Base-by-base conservation (phyloP, 2,888 invertebrate genomes). In the Scaptomyza cyrtandrae region DNA sequence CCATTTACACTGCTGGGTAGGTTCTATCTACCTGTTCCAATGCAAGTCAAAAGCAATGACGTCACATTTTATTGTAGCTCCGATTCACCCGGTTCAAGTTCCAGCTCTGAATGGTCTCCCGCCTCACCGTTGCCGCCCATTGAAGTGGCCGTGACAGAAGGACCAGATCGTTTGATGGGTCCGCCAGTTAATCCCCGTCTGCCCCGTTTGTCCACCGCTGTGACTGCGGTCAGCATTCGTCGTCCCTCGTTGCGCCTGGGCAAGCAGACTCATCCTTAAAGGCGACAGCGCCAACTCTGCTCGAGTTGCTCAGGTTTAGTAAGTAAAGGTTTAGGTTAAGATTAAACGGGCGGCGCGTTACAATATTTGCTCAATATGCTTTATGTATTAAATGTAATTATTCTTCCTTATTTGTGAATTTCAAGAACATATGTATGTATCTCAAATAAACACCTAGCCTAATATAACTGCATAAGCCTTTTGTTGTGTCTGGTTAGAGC, bases 101-200 rank as follows among this genome's bases (percentile, higher is more conserved):
- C 92, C 7, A 89, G 92, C 43, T 92, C 92, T 0, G 92, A 92
- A 66, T 92, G 92, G 92, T 91, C 91, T 7, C 90, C 92, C 29
- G 91, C 91, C 58, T 92, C 92, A 29, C 92, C 92, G 4, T 77
- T 91, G 66, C 91, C 91, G 5, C 79, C 82, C 3, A 89, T 89
- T 13, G 79, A 80, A n/a, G 86, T 75, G 6, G 46, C 27, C 11
- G 13, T 53, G 19, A 59, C 62, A 13, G 89, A 89, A n/a, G 88
- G 88, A 53, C 88, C 89, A 1, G 90, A 90, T 72, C 89, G 91
- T 1, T 75, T 90, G 10, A 92, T 92, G 92, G 92, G 92, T 11
- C 91, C 92, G 4, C 90, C 88, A 2, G 92, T 92, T 1, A 89
- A 89, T 75, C 81, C 91, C 6, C 90, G 92, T 45, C 81, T 92